Evolutionary conservation across 2,113 vertebrate genomes (phyloP).

Genomic region (Syngnathus typhle): DNA sequence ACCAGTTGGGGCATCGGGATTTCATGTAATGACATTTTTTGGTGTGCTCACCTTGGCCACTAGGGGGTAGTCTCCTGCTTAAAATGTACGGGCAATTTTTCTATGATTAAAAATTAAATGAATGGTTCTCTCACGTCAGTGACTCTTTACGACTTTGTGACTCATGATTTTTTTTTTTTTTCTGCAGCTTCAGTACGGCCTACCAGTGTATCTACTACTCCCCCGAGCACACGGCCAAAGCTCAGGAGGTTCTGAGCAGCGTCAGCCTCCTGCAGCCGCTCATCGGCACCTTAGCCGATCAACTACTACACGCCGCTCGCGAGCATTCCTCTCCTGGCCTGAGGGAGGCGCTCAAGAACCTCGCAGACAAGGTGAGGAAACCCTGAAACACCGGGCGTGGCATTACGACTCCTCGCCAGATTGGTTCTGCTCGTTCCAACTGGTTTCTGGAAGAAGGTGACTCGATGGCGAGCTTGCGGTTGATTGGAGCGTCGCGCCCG

Average conservation of each 20-base stretch:
- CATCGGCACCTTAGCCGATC: conserved; percentile 84
- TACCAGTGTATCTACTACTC: conserved; percentile 99
- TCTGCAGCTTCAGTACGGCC: conserved; percentile 80
- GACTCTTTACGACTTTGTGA: conserved; percentile 44
- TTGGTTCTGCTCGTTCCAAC: not conserved
- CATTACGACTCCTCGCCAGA: not conserved
- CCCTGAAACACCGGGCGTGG: not conserved
- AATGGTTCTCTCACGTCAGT: conserved; percentile 35
- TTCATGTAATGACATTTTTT: no score
- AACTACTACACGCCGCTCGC: conserved; percentile 87
- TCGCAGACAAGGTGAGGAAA: conserved; percentile 89
- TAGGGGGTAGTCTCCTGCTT: not conserved
- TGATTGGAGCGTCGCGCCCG: not conserved
- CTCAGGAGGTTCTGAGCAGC: conserved; percentile 90
- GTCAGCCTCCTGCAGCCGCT: conserved; percentile 88
- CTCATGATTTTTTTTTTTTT: conserved; percentile 36
- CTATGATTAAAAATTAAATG: no score
- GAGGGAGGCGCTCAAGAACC: conserved; percentile 87
- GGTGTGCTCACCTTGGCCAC: not conserved
- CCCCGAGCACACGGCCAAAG: conserved; percentile 93
- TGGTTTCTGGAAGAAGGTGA: not conserved
- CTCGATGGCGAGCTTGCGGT: not conserved
- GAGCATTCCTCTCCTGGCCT: conserved; percentile 81
- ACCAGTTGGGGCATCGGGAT: no score
- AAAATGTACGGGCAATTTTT: no score